These are phyloP conservation scores for Spodoptera littoralis DNA, from an alignment of 2,888 invertebrate species.

Conservation along the genomic window DNA sequence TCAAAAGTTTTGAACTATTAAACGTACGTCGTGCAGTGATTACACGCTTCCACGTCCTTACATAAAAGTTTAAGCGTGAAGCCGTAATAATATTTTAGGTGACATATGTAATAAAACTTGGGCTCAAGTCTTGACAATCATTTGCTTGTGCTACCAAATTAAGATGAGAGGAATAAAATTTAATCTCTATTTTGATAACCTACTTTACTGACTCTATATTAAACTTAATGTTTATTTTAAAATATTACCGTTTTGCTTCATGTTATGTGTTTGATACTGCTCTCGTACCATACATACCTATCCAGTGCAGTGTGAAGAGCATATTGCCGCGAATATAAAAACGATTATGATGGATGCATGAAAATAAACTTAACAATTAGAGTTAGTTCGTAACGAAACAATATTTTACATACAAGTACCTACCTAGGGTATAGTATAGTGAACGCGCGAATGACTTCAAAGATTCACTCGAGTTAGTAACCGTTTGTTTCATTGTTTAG, in stretches of 20 bases:
- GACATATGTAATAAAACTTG: conserved; percentile 31
- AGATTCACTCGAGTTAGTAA: conserved; percentile 43
- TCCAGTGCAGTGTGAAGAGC: too few relatives aligned
- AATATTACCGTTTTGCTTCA: too few relatives aligned
- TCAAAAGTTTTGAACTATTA: conserved; percentile 18
- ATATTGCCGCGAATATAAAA: neutral
- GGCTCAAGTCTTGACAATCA: conserved; percentile 22
- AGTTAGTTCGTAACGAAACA: conserved; percentile 24
- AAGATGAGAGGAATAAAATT: conserved; percentile 12
- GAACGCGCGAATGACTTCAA: conserved; percentile 21
- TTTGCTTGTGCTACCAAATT: conserved; percentile 17
- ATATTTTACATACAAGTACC: neutral
- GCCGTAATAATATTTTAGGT: conserved; percentile 36
- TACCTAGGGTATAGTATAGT: conserved; percentile 6
- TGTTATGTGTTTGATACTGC: too few relatives aligned
- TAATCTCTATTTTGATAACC: conserved; percentile 25
- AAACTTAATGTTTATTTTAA: neutral
- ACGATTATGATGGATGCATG: neutral
- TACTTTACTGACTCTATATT: conserved; percentile 8
- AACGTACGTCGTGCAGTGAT: conserved; percentile 16
- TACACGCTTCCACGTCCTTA: conserved; percentile 16
- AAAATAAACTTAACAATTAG: conserved; percentile 3
- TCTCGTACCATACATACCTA: too few relatives aligned
- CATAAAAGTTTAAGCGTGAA: conserved; percentile 32
- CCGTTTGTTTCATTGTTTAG: conserved; percentile 47